Conservation (phyloP, 2,797 vertebrate species). For the Anniella stebbinsi region DNA sequence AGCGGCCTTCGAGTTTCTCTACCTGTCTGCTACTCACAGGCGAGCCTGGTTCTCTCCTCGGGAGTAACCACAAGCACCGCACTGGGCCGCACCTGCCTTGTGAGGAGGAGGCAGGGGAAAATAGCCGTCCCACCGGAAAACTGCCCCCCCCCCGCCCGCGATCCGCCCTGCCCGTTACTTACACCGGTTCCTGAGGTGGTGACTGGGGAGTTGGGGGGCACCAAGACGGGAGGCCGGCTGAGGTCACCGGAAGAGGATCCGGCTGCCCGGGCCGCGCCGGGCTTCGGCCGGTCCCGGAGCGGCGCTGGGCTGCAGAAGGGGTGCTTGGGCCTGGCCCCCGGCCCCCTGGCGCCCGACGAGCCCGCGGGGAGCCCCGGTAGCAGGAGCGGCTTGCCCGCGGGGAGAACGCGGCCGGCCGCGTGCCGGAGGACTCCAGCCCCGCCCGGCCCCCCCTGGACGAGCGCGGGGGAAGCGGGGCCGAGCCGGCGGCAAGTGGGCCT, state of each 20-base stretch:
- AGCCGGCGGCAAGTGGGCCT: constrained; percentile 69
- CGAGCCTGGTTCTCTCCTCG: too few relatives aligned
- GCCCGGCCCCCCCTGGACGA: background rate
- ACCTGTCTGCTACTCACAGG: too few relatives aligned
- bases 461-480: background rate
- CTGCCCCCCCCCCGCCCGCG: too few relatives aligned
- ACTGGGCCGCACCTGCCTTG: too few relatives aligned
- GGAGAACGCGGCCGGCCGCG: rapidly evolving
- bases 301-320: constrained; percentile 49
- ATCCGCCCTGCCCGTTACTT: background rate
- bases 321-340: background rate
- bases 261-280: background rate
- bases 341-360: background rate
- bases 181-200: background rate
- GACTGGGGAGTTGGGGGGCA: constrained; percentile 3
- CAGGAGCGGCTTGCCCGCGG: too few relatives aligned
- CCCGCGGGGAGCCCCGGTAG: background rate
- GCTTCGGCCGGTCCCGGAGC: background rate
- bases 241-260: background rate
- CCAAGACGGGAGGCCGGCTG: background rate
- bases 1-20: too few relatives aligned
- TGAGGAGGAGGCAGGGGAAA: background rate
- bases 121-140: too few relatives aligned
- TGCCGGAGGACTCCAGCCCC: rapidly evolving
- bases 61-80: too few relatives aligned